Evolutionary conservation across 2,888 invertebrate genomes (phyloP), one percentile per base, ranked within the genome.

Genomic region (Cryptops parisi): DNA sequence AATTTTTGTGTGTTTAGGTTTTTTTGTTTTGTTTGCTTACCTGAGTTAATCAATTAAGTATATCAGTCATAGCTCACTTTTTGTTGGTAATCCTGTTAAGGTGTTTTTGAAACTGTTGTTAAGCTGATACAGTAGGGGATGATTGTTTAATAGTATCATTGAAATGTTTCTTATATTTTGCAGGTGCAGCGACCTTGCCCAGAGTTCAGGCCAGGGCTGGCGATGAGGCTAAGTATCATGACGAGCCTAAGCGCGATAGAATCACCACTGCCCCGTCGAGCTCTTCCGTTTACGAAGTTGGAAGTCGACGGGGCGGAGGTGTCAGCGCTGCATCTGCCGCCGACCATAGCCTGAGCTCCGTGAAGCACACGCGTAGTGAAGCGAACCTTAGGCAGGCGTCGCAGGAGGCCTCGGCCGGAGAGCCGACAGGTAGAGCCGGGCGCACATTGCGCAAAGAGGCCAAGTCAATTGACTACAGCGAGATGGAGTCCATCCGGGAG

Each of bases 191-290:
- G 43, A 62, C 61, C 23, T 49, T 62, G 33, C 62, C 62, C 22
- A 54, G 61, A 23, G 55, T 55, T 27, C 60, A 60, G 51, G 55
- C 58, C 19, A 54, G 21, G 45, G 43, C 47, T 50, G 82, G 81
- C 55, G 85, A 84, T 68, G 84, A 86, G 55, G 80, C 84, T 47
- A 81, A 84, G 25, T 26, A 40, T 26, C 15, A 22, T 9, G 17
- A 40, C 19, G 49, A 43, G 1, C 21, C 40, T 23, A 44, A 38
- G 24, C 46, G 55, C 4, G 55, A 52, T 17, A 38, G 44, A 12
- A 33, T 50, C 22, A 39, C 45, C 33, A 49, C 33, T 15, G 86
- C 86, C 50, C 84, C 87, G n/a, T 87, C 86, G 58, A 85, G 85
- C 62, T 85, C 85, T 39, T 87, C 87, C 52, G 78, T 90, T 47